These are phyloP conservation scores for Anguilla marmorata DNA, from an alignment of 2,797 vertebrate genomes.

Conservation along the genomic window DNA sequence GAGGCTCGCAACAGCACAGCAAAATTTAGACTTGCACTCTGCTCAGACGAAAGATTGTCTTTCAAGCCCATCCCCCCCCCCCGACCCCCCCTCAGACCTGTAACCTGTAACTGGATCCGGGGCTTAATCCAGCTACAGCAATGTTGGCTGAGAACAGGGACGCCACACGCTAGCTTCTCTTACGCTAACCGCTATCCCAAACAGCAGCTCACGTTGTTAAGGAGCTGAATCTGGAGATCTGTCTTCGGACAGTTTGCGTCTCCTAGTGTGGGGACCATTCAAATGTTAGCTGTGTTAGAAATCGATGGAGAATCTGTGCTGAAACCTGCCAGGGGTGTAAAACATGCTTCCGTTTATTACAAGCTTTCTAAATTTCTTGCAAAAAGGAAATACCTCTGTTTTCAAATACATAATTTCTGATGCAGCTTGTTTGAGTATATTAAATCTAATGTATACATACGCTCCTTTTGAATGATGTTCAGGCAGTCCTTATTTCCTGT, in stretches of 20 bases:
- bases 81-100: not conserved
- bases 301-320: not conserved
- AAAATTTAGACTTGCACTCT: conserved; percentile 5
- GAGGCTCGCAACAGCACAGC: not conserved
- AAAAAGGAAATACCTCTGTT: not conserved
- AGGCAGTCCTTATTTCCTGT: not conserved
- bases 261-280: not conserved
- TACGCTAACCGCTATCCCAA: not conserved
- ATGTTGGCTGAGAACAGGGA: not conserved
- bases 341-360: not conserved
- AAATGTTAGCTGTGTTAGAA: not conserved
- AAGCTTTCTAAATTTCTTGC: not conserved
- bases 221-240: not conserved
- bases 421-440: not conserved
- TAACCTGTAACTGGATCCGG: conserved; percentile 32
- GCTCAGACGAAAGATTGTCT: conserved; percentile 23
- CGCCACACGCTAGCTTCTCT: not conserved
- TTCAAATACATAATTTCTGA: not conserved
- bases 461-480: not conserved
- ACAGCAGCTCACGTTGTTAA: not conserved
- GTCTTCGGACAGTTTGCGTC: not conserved
- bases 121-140: not conserved
- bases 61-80: not conserved
- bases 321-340: not conserved
- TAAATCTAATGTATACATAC: not conserved